Base-by-base conservation (phyloP, 2,113 vertebrate species). In the Grammatotria lemairii region DNA sequence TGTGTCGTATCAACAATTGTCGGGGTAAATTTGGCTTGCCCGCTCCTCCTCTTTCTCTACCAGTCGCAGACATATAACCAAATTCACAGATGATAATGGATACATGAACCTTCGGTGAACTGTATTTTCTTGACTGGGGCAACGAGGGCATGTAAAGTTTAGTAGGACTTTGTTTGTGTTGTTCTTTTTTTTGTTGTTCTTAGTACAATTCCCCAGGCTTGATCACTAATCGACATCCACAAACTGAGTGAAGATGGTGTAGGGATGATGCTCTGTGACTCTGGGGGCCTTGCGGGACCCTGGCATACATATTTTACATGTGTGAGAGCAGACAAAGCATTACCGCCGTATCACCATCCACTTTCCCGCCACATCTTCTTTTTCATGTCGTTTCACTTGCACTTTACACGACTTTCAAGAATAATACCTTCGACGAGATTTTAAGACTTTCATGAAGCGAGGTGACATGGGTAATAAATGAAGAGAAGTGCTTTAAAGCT, bases 51-150 rank as follows among this genome's bases (percentile, higher is more conserved):
- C 65, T 70, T 42, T 85, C 84, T 13, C 81, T 21, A 17, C 68
- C 60, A 89, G 92, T 90, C 85, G 75, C 33, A 93, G 88, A 91
- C 92, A 51, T 65, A 78, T 89, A 68, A 57, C 55, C 83, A 81
- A 89, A 89, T 89, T 87, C 57, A 19, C 4, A 14, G 19, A 88
- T 63, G 82, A 84, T 81, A 87, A 83, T 38, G 57, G 82, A 91
- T 81, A 33, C 21, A 21, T 96, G 96, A 96, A 96, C 96, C 94
- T 92, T 91, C 31, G 70, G 75, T 96, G 95, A 96, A 95, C 95
- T 89, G 14, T 58, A 28, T 88, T 92, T 93, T 82, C 9, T 63
- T 19, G 5, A 31, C 79, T 12, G 3, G 85, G 91, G 68, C 82
- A 89, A n/a, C 4, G 21, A 91, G 90, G 91, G 83, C 91, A 87